Conservation (phyloP, 2,797 vertebrate species). For the Vultur gryphus region DNA sequence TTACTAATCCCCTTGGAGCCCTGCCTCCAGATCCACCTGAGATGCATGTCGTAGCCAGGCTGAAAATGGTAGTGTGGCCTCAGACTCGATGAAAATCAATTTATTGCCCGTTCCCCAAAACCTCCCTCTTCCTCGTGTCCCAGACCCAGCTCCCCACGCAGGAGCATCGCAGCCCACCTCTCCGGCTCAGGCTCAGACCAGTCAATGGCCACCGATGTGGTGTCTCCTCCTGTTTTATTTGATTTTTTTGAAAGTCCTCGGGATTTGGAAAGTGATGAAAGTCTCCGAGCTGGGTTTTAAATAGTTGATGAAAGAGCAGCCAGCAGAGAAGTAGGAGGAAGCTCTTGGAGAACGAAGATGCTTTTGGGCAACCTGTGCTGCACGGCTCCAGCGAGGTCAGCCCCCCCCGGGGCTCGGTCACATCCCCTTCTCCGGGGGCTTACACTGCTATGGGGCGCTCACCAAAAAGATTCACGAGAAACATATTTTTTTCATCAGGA, state of each 20-base stretch:
- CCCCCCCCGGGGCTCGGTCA: fast-evolving
- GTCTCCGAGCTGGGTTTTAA: conserved; percentile 1
- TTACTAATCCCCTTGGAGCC: conserved; percentile 61
- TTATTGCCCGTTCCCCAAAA: not conserved
- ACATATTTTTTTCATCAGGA: not conserved
- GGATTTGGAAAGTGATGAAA: conserved; percentile 9
- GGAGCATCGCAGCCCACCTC: not conserved
- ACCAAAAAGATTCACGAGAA: not conserved
- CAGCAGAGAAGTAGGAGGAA: not conserved
- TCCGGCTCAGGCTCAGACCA: not conserved
- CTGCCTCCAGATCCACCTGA: not conserved
- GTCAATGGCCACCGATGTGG: not conserved
- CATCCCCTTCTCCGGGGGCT: not conserved
- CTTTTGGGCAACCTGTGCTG: not conserved
- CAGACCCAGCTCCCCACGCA: not conserved
- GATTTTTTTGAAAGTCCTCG: not conserved
- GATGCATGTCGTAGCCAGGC: not conserved
- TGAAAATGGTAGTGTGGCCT: not conserved
- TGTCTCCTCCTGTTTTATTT: not conserved
- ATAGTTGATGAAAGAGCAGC: conserved; percentile 53
- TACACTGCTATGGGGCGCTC: fast-evolving
- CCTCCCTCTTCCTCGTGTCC: not conserved
- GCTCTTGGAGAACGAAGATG: not conserved
- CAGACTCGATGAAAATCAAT: not conserved
- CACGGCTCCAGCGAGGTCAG: not conserved